phyloP scores from a whole-genome alignment of 2,888 invertebrate species.

The Caenorhabditis drosophilae region DNA sequence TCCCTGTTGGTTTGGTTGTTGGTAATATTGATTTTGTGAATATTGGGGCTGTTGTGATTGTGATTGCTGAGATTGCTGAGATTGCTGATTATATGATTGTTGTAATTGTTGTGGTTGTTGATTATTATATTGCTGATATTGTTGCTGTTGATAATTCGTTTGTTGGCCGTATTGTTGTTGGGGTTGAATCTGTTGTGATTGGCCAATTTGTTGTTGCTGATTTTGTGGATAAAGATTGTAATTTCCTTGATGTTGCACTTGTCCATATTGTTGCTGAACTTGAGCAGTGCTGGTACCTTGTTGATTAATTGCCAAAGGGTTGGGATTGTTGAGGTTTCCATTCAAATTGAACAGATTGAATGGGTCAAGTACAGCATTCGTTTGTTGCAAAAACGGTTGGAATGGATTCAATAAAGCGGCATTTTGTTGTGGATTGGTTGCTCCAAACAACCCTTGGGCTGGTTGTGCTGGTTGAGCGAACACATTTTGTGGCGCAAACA shows the following conservation, averaged over 20 bases:
- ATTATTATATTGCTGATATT: slow-evolving; percentile 12
- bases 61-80: slow-evolving; percentile 12
- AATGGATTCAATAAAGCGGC: slow-evolving; percentile 59
- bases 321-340: slow-evolving; percentile 18
- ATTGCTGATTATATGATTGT: slow-evolving; percentile 12
- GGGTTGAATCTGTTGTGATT: slow-evolving; percentile 14
- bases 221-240: slow-evolving; percentile 18
- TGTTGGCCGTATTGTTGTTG: slow-evolving; percentile 22
- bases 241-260: slow-evolving; percentile 37
- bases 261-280: slow-evolving; percentile 37
- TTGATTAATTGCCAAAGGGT: slow-evolving; percentile 24
- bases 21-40: slow-evolving; percentile 19
- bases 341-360: slow-evolving; percentile 51
- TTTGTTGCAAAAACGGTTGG: slow-evolving; percentile 62
- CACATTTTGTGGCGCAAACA: slow-evolving; percentile 29
- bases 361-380: slow-evolving; percentile 12
- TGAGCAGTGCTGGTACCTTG: slow-evolving; percentile 31
- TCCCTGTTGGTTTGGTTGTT: slow-evolving; percentile 16
- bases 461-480: slow-evolving; percentile 16
- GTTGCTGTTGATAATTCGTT: slow-evolving; percentile 16
- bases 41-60: slow-evolving; percentile 12
- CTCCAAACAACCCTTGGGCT: slow-evolving; percentile 19
- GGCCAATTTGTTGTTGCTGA: slow-evolving; percentile 23
- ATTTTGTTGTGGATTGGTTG: slow-evolving; percentile 19
- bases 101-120: slow-evolving; percentile 31